These are phyloP conservation scores for Cyphomyrus discorhynchus DNA, from an alignment of 2,113 vertebrate genomes.

Conservation along the genomic window DNA sequence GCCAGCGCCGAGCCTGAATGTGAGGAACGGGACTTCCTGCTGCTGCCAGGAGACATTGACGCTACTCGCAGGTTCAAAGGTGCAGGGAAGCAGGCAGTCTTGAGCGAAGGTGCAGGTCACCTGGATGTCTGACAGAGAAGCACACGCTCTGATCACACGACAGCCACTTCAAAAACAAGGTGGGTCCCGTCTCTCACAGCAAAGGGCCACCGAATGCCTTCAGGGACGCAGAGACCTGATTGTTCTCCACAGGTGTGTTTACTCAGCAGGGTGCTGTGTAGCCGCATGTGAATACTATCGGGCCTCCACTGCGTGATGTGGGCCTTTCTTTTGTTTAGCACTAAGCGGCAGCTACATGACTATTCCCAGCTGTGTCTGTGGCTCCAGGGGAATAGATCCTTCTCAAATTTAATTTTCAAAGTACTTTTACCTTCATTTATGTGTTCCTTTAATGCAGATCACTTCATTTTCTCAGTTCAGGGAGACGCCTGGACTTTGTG, in stretches of 20 bases:
- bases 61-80: slow-evolving; percentile 40
- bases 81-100: slow-evolving; percentile 65
- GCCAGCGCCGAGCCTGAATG: slow-evolving; percentile 36
- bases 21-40: slow-evolving; percentile 47
- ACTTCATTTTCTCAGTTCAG: neutral
- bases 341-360: neutral
- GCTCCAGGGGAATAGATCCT: neutral
- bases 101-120: slow-evolving; percentile 54
- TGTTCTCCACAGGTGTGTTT: neutral
- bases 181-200: neutral
- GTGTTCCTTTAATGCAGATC: neutral
- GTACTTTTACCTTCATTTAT: neutral
- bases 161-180: neutral
- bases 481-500: neutral
- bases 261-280: neutral
- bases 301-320: too few species aligned
- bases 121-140: slow-evolving; percentile 42
- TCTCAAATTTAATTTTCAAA: neutral
- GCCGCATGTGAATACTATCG: neutral
- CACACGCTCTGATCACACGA: neutral
- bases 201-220: neutral
- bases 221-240: neutral
- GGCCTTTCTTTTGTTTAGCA: neutral
- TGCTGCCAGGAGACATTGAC: slow-evolving; percentile 61
- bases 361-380: neutral